phyloP scores from a whole-genome alignment of 2,888 invertebrate genomes.

The Lypha dubia region DNA sequence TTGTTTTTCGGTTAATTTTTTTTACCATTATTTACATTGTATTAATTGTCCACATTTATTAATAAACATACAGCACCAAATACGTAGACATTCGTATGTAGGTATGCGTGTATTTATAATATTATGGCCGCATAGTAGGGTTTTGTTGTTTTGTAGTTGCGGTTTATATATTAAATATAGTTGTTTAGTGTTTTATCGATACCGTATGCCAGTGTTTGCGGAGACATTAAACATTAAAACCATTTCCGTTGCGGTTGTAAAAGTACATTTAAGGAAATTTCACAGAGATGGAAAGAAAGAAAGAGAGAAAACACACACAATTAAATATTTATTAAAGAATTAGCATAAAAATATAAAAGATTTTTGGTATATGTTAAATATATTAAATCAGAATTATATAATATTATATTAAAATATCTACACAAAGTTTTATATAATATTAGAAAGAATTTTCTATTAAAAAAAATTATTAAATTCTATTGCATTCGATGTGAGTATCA shows the following conservation, averaged over 20 bases:
- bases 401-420: no score
- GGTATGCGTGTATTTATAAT: background rate
- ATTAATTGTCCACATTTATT: constrained; percentile 66
- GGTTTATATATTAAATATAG: constrained; percentile 40
- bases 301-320: constrained; percentile 24
- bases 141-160: constrained; percentile 64
- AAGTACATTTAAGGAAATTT: constrained; percentile 9
- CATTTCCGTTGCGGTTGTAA: constrained; percentile 57
- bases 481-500: no score
- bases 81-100: background rate
- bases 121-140: constrained; percentile 8
- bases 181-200: constrained; percentile 40
- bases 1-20: constrained; percentile 54
- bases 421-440: no score
- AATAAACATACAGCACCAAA: constrained; percentile 43
- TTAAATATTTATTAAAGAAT: constrained; percentile 48
- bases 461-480: no score
- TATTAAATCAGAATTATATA: constrained; percentile 29
- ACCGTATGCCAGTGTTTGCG: constrained; percentile 56
- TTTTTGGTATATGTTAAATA: constrained; percentile 33
- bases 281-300: background rate
- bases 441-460: no score
- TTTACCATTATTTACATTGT: constrained; percentile 62
- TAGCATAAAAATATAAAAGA: constrained; percentile 11
- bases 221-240: constrained; percentile 59